Conservation (phyloP, 2,888 invertebrate species). For the Drosophila multiciliata region DNA sequence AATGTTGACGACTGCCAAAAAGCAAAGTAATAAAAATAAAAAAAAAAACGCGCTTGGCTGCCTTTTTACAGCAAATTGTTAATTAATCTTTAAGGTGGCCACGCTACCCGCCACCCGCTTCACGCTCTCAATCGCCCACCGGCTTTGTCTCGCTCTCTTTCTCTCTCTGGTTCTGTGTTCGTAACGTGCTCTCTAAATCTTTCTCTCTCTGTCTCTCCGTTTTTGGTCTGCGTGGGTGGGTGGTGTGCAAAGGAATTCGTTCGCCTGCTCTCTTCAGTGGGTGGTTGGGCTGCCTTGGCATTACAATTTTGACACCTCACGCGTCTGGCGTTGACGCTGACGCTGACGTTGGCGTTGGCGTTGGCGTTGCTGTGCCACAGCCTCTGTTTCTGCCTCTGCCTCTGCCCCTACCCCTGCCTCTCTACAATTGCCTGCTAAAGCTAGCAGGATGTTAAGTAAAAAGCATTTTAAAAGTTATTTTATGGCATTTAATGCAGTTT, state of each 20-base stretch:
- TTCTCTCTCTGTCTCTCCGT: conserved; percentile 11
- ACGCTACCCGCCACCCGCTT: conserved; percentile 1
- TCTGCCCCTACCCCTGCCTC: conserved; percentile 12
- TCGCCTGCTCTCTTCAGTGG: conserved; percentile 24
- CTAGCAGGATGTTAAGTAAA: conserved; percentile 77
- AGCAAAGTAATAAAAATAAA: conserved; percentile 18
- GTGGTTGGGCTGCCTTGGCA: conserved; percentile 36
- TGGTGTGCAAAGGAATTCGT: conserved; percentile 49
- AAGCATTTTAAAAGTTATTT: conserved; percentile 83
- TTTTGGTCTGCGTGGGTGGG: conserved; percentile 29
- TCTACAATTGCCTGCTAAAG: conserved; percentile 18
- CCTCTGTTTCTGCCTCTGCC: conserved; percentile 12
- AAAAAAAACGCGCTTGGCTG: conserved; percentile 36
- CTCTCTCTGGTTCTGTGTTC: background rate
- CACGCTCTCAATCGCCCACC: background rate
- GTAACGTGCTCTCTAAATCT: conserved; percentile 15
- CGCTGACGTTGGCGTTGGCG: conserved; percentile 15
- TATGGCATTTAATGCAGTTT: conserved; percentile 83
- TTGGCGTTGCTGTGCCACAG: conserved; percentile 5
- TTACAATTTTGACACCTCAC: conserved; percentile 71
- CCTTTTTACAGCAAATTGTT: conserved; percentile 77
- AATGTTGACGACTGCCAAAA: conserved; percentile 67
- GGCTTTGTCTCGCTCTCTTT: conserved; percentile 20
- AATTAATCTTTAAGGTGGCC: conserved; percentile 79
- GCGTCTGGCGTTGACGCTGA: conserved; percentile 19